Evolutionary conservation across 2,888 invertebrate genomes (phyloP).

Genomic region (Sepioteuthis lessoniana): DNA sequence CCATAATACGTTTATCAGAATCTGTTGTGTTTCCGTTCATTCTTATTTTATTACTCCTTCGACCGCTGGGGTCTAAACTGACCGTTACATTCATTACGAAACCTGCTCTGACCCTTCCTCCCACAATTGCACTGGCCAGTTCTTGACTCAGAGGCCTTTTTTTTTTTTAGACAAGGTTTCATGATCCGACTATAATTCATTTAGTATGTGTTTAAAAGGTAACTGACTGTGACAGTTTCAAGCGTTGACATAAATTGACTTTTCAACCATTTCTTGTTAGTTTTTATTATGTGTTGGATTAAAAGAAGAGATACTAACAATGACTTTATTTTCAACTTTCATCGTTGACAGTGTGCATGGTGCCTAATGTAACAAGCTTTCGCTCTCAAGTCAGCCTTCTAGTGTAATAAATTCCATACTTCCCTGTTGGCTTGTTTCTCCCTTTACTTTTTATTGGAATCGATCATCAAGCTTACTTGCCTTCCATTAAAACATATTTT

Average conservation of each 20-base stretch:
- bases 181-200: slow-evolving; percentile 14
- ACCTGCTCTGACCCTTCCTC: background rate
- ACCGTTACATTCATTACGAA: background rate
- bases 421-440: too few species aligned
- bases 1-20: background rate
- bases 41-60: background rate
- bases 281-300: too few species aligned
- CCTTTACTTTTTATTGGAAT: too few species aligned
- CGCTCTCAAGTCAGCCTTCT: too few species aligned
- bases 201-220: background rate
- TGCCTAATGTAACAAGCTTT: too few species aligned
- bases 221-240: background rate
- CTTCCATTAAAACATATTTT: too few species aligned
- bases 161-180: background rate
- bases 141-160: background rate
- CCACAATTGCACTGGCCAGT: background rate
- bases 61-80: background rate
- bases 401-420: too few species aligned
- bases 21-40: background rate
- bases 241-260: background rate
- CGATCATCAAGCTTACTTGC: too few species aligned
- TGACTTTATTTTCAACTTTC: too few species aligned
- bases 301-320: too few species aligned
- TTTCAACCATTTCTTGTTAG: background rate
- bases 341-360: too few species aligned